Evolutionary conservation across 2,888 invertebrate species (phyloP), one percentile per base, ranked within the genome.

Genomic region (Drosophila aldrichi): DNA sequence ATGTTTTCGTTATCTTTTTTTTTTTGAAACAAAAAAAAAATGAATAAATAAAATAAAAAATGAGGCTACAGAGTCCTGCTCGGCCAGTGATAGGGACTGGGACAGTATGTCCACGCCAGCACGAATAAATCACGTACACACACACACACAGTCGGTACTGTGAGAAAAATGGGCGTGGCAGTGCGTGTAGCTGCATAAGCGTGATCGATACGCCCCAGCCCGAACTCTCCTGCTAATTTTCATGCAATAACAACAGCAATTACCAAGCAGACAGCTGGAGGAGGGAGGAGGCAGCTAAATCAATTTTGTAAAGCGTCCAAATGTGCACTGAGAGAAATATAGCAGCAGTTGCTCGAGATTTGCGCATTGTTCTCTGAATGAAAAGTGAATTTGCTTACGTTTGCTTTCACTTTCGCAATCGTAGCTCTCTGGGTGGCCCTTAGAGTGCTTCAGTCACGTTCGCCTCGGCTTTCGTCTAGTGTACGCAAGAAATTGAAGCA

Each of bases 101-200:
- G 43, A 20, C 14, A 16, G 48, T 12, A 8, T 16, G 16, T n/a
- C 25, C 49, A 34, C 22, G 20, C 5, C 52, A 59, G n/a, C 9
- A 18, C 22, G 40, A 57, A 79, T 79, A 75, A 63, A 78, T 78
- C 78, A 75, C 79, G 79, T 71, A 79, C 79, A 55, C 78, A 74
- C 41, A 46, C 36, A 38, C 29, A 7, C 77, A 73, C 41, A 52
- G 18, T 29, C n/a, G 48, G 43, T 20, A 8, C n/a, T 54, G 40
- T 1, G 3, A 16, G 14, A 32, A 18, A 38, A 40, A 6, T 29
- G 61, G 70, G 66, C 54, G 61, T 64, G 72, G 72, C 56, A 59
- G 51, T 71, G 70, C 72, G 62, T 77, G 85, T 66, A 73, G 70
- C 70, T 84, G 75, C 84, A 83, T 81, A 74, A 87, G 64, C 74